These are phyloP conservation scores for Brachyhypopomus gauderio DNA, from an alignment of 2,113 vertebrate species.

Conservation along the genomic window DNA sequence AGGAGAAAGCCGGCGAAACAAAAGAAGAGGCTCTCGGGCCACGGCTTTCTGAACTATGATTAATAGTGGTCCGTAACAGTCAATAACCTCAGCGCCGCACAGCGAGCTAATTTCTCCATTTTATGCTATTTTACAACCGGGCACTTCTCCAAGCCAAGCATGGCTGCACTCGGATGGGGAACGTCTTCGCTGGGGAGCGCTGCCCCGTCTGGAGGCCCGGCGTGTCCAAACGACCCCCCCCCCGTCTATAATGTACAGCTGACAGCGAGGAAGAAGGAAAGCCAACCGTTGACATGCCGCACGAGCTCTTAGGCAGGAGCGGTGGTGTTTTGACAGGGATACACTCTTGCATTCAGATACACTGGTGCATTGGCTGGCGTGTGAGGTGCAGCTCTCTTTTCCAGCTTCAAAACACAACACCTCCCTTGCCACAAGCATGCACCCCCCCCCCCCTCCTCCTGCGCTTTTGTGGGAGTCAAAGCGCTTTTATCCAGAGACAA, in stretches of 20 bases:
- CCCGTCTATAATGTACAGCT: neutral
- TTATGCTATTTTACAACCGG: conserved; percentile 18
- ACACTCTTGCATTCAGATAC: neutral
- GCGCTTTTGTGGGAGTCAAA: neutral
- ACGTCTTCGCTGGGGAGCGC: neutral
- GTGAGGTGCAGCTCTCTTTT: neutral
- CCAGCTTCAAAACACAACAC: too few relatives aligned
- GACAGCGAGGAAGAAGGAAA: neutral
- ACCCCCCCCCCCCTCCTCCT: neutral
- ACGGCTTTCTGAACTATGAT: conserved; percentile 33
- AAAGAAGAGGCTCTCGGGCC: neutral
- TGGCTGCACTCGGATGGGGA: neutral
- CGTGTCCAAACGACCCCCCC: conserved; percentile 1
- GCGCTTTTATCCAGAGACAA: conserved; percentile 7
- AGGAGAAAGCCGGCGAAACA: neutral
- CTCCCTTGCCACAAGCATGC: neutral
- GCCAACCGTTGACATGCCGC: neutral
- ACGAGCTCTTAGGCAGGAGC: neutral
- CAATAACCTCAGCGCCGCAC: conserved; percentile 14
- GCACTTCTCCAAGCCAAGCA: neutral
- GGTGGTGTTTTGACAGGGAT: neutral
- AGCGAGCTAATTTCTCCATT: conserved; percentile 34
- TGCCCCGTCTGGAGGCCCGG: conserved; percentile 9
- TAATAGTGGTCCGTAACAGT: conserved; percentile 35
- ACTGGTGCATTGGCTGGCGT: neutral